Percentiles rank a stretch among this genome's conserved stretches.
Evolutionary conservation across 2,888 invertebrate genomes (phyloP).

Genomic region (Doris montereyensis): DNA sequence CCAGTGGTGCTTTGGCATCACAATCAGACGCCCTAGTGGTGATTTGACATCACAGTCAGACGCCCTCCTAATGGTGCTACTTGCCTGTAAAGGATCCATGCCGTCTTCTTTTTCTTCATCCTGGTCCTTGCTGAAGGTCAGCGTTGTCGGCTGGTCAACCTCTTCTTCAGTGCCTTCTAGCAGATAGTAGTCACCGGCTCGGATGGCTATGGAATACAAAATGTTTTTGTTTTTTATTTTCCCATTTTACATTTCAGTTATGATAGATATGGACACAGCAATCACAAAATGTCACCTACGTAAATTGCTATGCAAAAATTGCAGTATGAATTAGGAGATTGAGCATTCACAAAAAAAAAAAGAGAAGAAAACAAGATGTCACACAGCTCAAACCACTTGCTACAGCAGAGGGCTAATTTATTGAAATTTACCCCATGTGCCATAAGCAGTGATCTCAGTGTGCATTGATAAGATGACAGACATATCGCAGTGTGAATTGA

Average conservation of each 20-base stretch:
- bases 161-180: slow-evolving; percentile 91
- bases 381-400: too few relatives aligned
- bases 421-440: too few relatives aligned
- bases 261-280: neutral
- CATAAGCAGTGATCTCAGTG: too few relatives aligned
- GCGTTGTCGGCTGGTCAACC: slow-evolving; percentile 43
- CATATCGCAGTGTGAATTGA: too few relatives aligned
- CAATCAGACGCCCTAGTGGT: too few relatives aligned
- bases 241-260: neutral
- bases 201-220: slow-evolving; percentile 87
- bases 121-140: slow-evolving; percentile 57
- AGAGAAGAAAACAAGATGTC: too few relatives aligned
- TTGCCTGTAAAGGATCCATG: slow-evolving; percentile 66
- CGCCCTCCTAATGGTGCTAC: neutral
- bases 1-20: too few relatives aligned
- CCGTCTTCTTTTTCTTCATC: slow-evolving; percentile 51
- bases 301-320: too few relatives aligned
- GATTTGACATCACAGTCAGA: too few relatives aligned
- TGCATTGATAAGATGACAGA: too few relatives aligned
- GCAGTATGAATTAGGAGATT: neutral
- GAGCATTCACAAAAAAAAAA: neutral
- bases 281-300: neutral
- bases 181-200: slow-evolving; percentile 99
- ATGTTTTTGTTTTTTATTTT: neutral
- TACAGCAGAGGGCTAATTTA: too few relatives aligned